Evolutionary conservation across 2,888 invertebrate species (phyloP).

Genomic region (Cephus spinipes): DNA sequence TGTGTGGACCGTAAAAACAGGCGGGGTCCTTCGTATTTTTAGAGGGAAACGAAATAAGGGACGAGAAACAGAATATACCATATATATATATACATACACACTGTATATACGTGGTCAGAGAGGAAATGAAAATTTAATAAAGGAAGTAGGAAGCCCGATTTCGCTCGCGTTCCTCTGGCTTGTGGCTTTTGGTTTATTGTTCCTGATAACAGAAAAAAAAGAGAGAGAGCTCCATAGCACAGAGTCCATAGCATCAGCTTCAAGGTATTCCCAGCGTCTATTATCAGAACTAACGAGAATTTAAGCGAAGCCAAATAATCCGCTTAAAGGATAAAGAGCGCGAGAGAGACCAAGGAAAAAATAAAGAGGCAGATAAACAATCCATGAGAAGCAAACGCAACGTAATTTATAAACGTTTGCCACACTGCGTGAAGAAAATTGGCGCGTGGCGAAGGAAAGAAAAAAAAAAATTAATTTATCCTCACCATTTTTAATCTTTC

Average conservation of each 20-base stretch:
- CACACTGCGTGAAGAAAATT: slow-evolving; percentile 36
- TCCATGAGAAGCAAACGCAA: slow-evolving; percentile 21
- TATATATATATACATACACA: slow-evolving; percentile 19
- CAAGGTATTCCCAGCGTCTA: background rate
- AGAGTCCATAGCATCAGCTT: background rate
- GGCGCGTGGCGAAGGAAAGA: slow-evolving; percentile 13
- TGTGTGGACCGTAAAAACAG: no score
- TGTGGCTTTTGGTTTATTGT: no score
- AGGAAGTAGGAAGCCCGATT: no score
- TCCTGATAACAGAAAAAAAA: no score
- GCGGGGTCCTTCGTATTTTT: no score
- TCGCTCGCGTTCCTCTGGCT: no score
- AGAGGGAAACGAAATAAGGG: no score
- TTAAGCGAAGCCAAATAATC: slow-evolving; percentile 43
- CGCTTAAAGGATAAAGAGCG: slow-evolving; percentile 6
- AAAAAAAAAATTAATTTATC: slow-evolving; percentile 12
- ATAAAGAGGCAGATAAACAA: background rate
- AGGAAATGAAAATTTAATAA: no score
- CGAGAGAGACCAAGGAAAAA: background rate
- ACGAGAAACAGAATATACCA: background rate
- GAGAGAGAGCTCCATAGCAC: no score
- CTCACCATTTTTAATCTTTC: background rate
- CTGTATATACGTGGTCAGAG: background rate
- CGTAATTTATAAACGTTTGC: slow-evolving; percentile 46
- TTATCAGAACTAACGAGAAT: slow-evolving; percentile 37